Conservation (phyloP, 92 coral and sea anemone genomes). For the Diadumene lineata region DNA sequence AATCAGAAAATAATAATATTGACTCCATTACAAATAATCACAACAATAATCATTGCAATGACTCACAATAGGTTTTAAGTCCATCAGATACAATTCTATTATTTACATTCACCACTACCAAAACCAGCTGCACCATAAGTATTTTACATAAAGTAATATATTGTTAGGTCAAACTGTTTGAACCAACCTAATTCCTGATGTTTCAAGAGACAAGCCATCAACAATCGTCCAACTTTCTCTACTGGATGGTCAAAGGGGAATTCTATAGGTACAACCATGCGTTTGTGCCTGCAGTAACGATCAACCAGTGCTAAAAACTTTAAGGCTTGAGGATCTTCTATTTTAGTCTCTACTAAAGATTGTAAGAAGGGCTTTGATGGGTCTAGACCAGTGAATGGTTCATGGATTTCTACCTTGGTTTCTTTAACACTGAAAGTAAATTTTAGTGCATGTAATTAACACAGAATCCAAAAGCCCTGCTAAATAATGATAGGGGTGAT, state of each 20-base stretch:
- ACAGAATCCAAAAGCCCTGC: too few species aligned
- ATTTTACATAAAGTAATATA: too few species aligned
- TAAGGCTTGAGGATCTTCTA: conserved; percentile 75
- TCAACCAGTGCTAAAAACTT: conserved; percentile 80
- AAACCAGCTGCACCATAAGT: too few species aligned
- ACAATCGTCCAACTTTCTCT: conserved; percentile 85
- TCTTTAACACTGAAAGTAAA: conserved; percentile 58
- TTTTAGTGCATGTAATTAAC: too few species aligned
- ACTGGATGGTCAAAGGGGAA: conserved; percentile 95
- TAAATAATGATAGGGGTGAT: too few species aligned
- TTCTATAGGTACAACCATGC: conserved; percentile 85
- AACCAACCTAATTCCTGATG: conserved; percentile 92
- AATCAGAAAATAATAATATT: too few species aligned
- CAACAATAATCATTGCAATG: too few species aligned
- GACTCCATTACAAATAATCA: too few species aligned
- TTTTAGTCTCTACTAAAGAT: conserved; percentile 67
- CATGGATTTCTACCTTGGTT: conserved; percentile 63
- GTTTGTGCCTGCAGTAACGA: conserved; percentile 86
- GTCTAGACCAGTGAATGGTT: conserved; percentile 71
- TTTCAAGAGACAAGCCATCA: conserved; percentile 88
- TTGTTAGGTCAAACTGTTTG: too few species aligned
- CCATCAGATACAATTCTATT: too few species aligned
- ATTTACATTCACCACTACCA: too few species aligned
- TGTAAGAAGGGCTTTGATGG: conserved; percentile 80
- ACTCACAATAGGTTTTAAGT: too few species aligned